phyloP scores from a whole-genome alignment of 2,113 vertebrate species.

The Pelodiscus sinensis region DNA sequence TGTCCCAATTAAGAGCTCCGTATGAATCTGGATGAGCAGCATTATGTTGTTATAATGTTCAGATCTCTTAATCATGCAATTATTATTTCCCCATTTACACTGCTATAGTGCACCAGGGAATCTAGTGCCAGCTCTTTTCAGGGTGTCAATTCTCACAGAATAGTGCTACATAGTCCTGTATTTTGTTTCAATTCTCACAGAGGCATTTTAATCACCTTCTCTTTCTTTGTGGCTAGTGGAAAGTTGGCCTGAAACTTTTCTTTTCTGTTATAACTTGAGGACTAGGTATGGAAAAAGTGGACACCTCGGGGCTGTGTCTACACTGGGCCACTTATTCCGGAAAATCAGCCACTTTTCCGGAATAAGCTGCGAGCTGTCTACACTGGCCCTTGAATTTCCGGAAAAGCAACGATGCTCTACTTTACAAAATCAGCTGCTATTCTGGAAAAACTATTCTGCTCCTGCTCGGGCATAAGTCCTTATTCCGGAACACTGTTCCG shows the following conservation, averaged over 20 bases:
- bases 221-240: not conserved
- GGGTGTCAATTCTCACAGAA: not conserved
- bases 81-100: not conserved
- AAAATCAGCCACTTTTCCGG: too few species aligned
- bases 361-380: too few species aligned
- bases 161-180: too few species aligned
- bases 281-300: not conserved
- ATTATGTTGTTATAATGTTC: not conserved
- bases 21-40: not conserved
- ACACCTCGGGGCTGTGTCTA: too few species aligned
- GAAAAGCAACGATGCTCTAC: too few species aligned
- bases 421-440: too few species aligned
- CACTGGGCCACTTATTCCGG: too few species aligned
- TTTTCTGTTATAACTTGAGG: not conserved
- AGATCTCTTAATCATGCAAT: not conserved
- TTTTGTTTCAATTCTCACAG: conserved; percentile 7
- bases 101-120: not conserved
- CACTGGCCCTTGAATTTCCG: too few species aligned
- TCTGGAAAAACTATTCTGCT: too few species aligned
- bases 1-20: not conserved
- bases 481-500: too few species aligned
- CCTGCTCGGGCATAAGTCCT: too few species aligned
- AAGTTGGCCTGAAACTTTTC: not conserved
- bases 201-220: not conserved
- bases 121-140: not conserved